Evolutionary conservation across 1,140 invertebrate genomes (phyloP), one percentile per base, ranked within the genome.

Genomic region (Procambarus virginalis): DNA sequence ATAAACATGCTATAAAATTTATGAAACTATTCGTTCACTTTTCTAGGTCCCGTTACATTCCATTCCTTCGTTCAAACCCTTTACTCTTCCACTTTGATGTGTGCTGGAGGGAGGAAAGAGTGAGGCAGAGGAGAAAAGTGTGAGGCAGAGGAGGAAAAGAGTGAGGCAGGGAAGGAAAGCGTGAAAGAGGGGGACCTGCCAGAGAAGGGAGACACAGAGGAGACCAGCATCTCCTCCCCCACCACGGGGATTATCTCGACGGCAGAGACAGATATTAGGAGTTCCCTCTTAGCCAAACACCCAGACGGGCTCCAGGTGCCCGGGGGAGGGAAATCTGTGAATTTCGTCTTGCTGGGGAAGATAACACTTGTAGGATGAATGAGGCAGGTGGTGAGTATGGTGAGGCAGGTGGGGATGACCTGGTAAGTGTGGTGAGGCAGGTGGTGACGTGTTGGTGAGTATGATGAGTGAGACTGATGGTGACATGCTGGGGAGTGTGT

Each of bases 231-330:
- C 60, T 64, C 80, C 80, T 45, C 80, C 46, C 17, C 80, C 34
- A 34, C 34, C 34, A 34, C 34, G 5, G 20, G 80, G 80, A 82
- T 82, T 82, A 82, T 82, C 80, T 14, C 58, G 60, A 14, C 58
- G 58, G 80, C 68, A 48, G 68, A 82, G 80, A 82, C 46, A 48
- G 80, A 82, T 82, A 82, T 82, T 82, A 82, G 80, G 20, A 14
- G 20, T 45, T 68, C 60, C 68, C 68, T 82, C 80, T 82, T 68
- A 48, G 34, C 58, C 58, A 82, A 82, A 82, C 80, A 82, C 60
- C 68, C 60, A 14, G 68, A 12, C 22, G 58, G 68, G 55, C 68
- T 68, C 60, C 80, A 20, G 79, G 8, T 12, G 51, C 22, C 55
- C 9, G 34, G 51, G 78, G 10, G 78, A 22, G 45, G 80, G 46